phyloP scores from a whole-genome alignment of 2,113 vertebrate genomes.

The Amphilophus citrinellus region DNA sequence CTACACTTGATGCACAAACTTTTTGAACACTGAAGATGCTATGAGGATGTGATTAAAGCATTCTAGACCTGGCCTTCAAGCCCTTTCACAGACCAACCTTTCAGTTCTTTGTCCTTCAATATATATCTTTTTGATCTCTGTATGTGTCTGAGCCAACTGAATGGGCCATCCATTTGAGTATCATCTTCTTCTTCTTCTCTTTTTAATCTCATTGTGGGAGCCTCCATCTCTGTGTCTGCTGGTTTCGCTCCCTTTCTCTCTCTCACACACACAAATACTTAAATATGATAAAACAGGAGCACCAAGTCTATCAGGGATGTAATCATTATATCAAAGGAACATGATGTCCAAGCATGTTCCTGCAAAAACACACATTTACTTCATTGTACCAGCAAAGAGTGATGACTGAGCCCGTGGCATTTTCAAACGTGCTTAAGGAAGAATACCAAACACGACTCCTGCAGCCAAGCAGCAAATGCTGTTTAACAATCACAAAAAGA shows the following conservation, averaged over 20 bases:
- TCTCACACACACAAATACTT: background rate
- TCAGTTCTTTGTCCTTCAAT: background rate
- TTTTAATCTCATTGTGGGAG: background rate
- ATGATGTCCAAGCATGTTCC: slow-evolving; percentile 14
- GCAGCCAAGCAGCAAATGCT: background rate
- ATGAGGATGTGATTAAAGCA: background rate
- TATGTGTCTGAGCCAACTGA: background rate
- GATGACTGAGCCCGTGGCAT: slow-evolving; percentile 2
- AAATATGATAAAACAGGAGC: background rate
- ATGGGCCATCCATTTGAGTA: background rate
- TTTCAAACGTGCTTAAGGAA: slow-evolving; percentile 15
- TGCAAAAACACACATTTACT: background rate
- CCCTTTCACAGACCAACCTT: background rate
- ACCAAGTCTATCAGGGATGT: background rate
- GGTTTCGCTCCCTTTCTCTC: background rate
- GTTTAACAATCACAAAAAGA: background rate
- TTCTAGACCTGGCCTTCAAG: background rate
- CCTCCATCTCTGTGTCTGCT: background rate
- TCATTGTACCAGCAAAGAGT: background rate
- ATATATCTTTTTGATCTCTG: background rate
- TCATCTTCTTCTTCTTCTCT: background rate
- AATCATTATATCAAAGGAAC: slow-evolving; percentile 13
- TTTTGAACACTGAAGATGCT: no score
- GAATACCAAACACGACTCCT: background rate
- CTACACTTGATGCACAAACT: no score